Evolutionary conservation across 2,113 vertebrate genomes (phyloP), one percentile per base, ranked within the genome.

Genomic region (Ciconia maguari): DNA sequence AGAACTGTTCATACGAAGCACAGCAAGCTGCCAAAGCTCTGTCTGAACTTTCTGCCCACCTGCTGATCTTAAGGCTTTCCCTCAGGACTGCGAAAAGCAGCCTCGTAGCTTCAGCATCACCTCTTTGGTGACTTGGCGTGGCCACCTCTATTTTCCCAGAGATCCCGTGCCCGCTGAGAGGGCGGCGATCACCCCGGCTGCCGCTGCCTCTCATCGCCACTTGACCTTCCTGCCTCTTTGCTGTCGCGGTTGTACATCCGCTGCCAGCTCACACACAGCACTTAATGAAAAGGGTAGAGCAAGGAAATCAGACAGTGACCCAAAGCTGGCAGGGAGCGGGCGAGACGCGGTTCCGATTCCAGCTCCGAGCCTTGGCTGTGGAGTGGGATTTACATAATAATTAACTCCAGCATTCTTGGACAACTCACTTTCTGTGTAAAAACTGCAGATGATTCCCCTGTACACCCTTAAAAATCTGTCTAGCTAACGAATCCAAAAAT

Each of bases 401-500:
- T 97, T 94, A 96, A 95, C 94, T 96, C 90, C 7, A 3, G 48
- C 62, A 77, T 90, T 91, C 94, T 95, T 96, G 96, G 94, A 92
- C 94, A 94, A 91, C 81, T 95, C 80, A 13, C 80, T 97, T 74
- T 97, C 90, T 65, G 94, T 58, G 86, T 52, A 94, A 79, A 92
- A 90, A 88, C 94, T 87, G 95, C 85, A 93, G 96, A 94, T 92
- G 97, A 97, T 98, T 97, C 96, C 97, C 97, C 95, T 0, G 51
- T 95, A 97, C 95, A 85, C 94, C 95, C 96, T 97, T 97, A 97
- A 97, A 97, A 97, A 97, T 95, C 96, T 98, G 97, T 88, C 97
- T 96, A 71, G 93, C 94, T 80, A 95, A 95, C 78, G 21, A 65
- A 94, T 97, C 95, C 95, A 96, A 97, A 97, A 96, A 61, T 8